Evolutionary conservation across 2,797 vertebrate genomes (phyloP).

Genomic region (Amphiprion clarkii): DNA sequence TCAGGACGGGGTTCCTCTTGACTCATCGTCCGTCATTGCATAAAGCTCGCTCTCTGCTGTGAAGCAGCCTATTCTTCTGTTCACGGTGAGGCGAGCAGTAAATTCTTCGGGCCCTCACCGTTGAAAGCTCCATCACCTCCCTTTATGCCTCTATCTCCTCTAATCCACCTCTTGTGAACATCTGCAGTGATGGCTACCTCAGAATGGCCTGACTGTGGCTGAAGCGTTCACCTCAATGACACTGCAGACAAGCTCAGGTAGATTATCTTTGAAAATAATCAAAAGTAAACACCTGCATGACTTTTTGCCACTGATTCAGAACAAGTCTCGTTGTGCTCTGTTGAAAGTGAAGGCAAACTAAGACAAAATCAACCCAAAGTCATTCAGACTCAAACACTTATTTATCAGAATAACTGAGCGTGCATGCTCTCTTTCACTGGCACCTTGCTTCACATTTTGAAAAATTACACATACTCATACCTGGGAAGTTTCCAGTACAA

Average conservation of each 20-base stretch:
- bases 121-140: slow-evolving; percentile 68
- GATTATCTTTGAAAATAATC: slow-evolving; percentile 52
- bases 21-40: slow-evolving; percentile 74
- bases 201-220: slow-evolving; percentile 28
- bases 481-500: slow-evolving; percentile 36
- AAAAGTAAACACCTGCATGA: slow-evolving; percentile 60
- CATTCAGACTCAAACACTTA: slow-evolving; percentile 19
- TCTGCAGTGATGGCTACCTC: slow-evolving; percentile 41
- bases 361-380: slow-evolving; percentile 20
- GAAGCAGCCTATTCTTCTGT: slow-evolving; percentile 72
- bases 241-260: slow-evolving; percentile 38
- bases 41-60: slow-evolving; percentile 59
- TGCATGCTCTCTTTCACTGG: slow-evolving; percentile 31
- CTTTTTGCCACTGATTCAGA: slow-evolving; percentile 45
- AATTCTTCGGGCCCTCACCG: slow-evolving; percentile 63
- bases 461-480: slow-evolving; percentile 44
- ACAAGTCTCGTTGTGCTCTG: slow-evolving; percentile 50
- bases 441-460: slow-evolving; percentile 31
- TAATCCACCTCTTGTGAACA: slow-evolving; percentile 62
- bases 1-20: slow-evolving; percentile 76
- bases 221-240: slow-evolving; percentile 31
- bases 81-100: slow-evolving; percentile 48
- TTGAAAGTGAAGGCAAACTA: slow-evolving; percentile 36
- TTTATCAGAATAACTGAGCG: slow-evolving; percentile 40
- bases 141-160: slow-evolving; percentile 46